Conservation (phyloP, 2,113 vertebrate genomes). For the Symphodus melops region DNA sequence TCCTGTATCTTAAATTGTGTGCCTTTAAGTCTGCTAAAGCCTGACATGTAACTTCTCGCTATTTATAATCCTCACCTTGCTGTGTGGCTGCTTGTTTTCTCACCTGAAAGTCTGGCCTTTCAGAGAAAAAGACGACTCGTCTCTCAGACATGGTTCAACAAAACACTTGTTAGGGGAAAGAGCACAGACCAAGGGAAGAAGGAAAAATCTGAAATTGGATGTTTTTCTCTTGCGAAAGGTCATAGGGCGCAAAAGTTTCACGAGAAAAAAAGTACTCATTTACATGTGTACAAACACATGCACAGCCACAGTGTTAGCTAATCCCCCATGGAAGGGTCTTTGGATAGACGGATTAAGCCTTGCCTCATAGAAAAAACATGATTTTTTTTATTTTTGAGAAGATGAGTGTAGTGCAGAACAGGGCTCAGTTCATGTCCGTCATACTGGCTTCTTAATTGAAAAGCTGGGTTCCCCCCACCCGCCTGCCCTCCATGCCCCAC, state of each 20-base stretch:
- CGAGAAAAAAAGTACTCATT: neutral
- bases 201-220: neutral
- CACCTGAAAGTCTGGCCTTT: neutral
- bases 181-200: neutral
- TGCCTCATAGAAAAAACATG: constrained; percentile 17
- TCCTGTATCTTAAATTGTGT: neutral
- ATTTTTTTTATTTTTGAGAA: constrained; percentile 1
- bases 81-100: neutral
- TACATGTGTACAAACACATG: neutral
- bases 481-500: neutral
- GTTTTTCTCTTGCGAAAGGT: neutral
- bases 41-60: neutral
- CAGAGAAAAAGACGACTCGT: neutral
- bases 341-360: constrained; percentile 13
- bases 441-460: constrained; percentile 60
- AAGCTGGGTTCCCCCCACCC: constrained; percentile 17
- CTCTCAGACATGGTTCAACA: neutral
- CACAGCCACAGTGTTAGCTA: neutral
- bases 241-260: neutral
- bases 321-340: constrained; percentile 4
- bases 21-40: neutral
- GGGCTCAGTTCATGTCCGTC: constrained; percentile 40
- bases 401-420: constrained; percentile 13
- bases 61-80: neutral
- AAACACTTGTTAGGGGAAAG: neutral